phyloP scores from a whole-genome alignment of 2,888 invertebrate species.

The Eristalis tenax region DNA sequence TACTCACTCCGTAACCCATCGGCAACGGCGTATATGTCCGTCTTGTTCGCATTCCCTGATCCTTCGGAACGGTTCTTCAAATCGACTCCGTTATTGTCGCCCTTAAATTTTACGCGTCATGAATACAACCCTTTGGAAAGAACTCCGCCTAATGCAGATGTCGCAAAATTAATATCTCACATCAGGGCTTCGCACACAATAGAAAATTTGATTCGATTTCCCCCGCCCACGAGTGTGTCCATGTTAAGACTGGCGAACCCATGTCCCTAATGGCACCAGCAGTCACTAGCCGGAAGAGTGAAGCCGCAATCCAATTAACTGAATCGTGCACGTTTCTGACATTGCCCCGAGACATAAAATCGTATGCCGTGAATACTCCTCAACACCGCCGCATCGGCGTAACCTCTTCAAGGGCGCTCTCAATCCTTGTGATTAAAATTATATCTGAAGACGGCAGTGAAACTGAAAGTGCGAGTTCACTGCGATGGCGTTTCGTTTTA shows the following conservation, averaged over 20 bases:
- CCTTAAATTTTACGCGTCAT: not conserved
- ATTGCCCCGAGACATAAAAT: not conserved
- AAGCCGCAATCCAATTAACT: not conserved
- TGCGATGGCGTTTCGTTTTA: not conserved
- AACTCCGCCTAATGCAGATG: not conserved
- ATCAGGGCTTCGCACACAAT: not conserved
- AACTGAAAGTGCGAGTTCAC: not conserved
- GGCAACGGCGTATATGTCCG: not conserved
- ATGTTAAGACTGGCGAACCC: no score
- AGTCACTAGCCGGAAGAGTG: not conserved
- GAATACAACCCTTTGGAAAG: not conserved
- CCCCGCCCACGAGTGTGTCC: no score
- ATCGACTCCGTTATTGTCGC: not conserved
- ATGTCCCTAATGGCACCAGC: not conserved
- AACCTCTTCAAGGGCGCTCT: not conserved
- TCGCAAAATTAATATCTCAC: not conserved
- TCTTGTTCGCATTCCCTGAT: not conserved
- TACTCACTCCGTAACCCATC: not conserved
- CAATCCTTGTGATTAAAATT: not conserved
- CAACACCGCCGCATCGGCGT: not conserved
- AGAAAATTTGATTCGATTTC: not conserved
- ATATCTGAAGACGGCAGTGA: not conserved
- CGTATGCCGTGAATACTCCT: not conserved
- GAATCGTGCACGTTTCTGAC: slow-evolving; percentile 7
- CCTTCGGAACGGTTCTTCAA: not conserved